These are phyloP conservation scores for Holocentrus rufus DNA, from an alignment of 2,797 vertebrate species.

Conservation along the genomic window DNA sequence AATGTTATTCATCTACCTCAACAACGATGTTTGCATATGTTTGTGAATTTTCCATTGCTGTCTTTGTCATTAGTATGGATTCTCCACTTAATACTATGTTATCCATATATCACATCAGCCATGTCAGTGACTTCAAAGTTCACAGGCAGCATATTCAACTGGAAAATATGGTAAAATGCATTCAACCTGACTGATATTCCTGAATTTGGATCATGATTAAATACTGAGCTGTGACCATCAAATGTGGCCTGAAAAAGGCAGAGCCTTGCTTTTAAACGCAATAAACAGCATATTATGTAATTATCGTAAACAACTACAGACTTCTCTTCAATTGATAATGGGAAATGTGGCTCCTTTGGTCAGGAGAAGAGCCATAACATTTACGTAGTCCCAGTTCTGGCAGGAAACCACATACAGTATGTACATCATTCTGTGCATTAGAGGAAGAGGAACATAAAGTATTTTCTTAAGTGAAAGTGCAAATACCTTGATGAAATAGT, in stretches of 20 bases:
- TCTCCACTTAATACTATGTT: conserved; percentile 35
- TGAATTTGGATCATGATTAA: background rate
- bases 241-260: background rate
- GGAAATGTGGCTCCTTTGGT: conserved; percentile 7
- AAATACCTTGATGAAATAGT: background rate
- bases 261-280: background rate
- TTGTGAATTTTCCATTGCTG: conserved; percentile 60
- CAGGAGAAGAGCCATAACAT: conserved; percentile 21
- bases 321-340: conserved; percentile 5
- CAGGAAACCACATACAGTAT: conserved; percentile 10
- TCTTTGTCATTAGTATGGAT: conserved; percentile 52
- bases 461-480: background rate
- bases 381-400: conserved; percentile 3
- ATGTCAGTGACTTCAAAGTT: conserved; percentile 14
- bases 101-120: conserved; percentile 20
- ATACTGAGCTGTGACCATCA: conserved; percentile 10
- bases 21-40: conserved; percentile 61
- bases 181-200: conserved; percentile 4
- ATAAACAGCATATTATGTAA: background rate
- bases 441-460: background rate
- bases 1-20: conserved; percentile 61
- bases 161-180: background rate
- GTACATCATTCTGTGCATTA: background rate
- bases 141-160: conserved; percentile 3
- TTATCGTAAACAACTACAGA: background rate